Percentiles rank a stretch among this genome's conserved stretches.
phyloP scores from a whole-genome alignment of 2,797 vertebrate species.

The Taenioides sp. region DNA sequence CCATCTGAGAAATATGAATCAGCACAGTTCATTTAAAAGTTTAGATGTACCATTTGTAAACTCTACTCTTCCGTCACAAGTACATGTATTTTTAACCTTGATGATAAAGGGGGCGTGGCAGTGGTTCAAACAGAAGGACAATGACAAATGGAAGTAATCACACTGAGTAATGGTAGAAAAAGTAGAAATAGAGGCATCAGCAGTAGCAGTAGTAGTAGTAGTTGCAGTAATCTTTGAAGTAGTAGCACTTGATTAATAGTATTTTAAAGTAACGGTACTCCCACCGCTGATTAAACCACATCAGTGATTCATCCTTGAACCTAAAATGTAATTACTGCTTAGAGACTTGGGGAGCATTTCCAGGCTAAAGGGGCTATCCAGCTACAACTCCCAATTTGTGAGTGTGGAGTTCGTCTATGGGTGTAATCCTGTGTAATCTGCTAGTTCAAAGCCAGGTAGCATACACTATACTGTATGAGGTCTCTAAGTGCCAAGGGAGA shows the following conservation, averaged over 20 bases:
- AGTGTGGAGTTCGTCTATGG: conserved; percentile 21
- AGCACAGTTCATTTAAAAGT: no score
- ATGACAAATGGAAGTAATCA: not conserved
- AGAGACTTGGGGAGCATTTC: conserved; percentile 59
- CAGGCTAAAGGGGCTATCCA: conserved; percentile 57
- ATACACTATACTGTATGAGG: conserved; percentile 44
- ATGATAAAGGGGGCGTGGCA: not conserved
- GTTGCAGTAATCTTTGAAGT: not conserved
- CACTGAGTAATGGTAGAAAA: conserved; percentile 2
- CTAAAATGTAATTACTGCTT: conserved; percentile 62
- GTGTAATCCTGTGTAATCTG: conserved; percentile 72
- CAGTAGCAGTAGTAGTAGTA: not conserved
- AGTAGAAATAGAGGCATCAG: not conserved
- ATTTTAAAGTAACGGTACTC: conserved; percentile 1
- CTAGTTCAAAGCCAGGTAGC: conserved; percentile 58
- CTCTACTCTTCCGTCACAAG: not conserved
- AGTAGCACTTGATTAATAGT: not conserved
- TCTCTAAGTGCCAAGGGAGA: conserved; percentile 57
- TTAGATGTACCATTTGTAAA: not conserved
- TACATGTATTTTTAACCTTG: not conserved
- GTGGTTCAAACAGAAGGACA: not conserved
- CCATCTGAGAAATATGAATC: no score
- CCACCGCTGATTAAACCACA: conserved; percentile 41
- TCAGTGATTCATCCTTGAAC: conserved; percentile 61
- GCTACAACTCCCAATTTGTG: conserved; percentile 67